Evolutionary conservation across 2,797 vertebrate species (phyloP).

Genomic region (Pantherophis alleghaniensis): DNA sequence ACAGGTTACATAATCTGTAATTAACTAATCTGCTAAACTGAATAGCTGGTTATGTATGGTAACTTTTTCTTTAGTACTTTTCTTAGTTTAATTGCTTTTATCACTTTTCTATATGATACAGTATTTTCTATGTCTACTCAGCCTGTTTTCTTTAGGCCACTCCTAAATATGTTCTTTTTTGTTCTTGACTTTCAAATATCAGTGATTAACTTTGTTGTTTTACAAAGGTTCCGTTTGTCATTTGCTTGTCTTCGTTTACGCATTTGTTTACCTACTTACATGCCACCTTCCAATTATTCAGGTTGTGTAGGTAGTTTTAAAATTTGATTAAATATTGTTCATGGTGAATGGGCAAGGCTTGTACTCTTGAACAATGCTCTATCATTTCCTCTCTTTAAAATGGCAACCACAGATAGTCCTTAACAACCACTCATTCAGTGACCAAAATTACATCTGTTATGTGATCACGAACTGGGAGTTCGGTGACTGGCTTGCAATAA

Average conservation of each 20-base stretch:
- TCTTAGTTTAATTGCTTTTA: neutral
- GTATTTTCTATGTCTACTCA: no score
- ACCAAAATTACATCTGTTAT: neutral
- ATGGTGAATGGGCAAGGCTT: neutral
- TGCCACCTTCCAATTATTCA: neutral
- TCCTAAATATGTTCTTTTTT: neutral
- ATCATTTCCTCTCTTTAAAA: neutral
- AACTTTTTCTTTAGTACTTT: neutral
- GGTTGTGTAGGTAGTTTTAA: neutral
- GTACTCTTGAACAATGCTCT: neutral
- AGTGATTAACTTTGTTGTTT: neutral
- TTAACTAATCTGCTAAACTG: neutral
- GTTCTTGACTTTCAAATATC: neutral
- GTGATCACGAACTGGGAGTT: neutral
- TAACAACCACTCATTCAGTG: neutral
- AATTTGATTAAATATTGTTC: neutral
- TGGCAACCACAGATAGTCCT: neutral
- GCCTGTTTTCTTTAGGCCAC: neutral
- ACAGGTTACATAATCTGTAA: neutral
- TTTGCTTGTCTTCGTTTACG: neutral
- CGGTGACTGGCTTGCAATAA: neutral
- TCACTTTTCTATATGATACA: neutral
- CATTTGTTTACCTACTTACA: neutral
- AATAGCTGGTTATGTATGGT: neutral
- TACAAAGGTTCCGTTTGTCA: neutral